Evolutionary conservation across 1,140 invertebrate genomes (phyloP).

Genomic region (Neodiprion virginianus): DNA sequence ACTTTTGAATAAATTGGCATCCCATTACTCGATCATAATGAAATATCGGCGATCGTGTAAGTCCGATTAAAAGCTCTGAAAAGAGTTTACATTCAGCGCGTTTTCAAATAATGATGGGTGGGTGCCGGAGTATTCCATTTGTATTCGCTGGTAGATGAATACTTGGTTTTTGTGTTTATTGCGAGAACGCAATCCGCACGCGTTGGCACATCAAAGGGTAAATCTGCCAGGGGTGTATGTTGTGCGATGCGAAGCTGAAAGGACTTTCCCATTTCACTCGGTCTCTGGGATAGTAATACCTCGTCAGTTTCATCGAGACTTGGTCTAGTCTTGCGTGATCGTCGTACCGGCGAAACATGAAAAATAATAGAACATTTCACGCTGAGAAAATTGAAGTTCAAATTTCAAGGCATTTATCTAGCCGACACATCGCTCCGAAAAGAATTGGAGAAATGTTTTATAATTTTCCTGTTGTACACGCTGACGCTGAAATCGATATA

Average conservation of each 20-base stretch:
- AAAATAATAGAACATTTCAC: too few relatives aligned
- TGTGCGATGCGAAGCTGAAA: background rate
- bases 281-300: background rate
- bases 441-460: too few relatives aligned
- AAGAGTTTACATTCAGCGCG: background rate
- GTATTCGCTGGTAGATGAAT: background rate
- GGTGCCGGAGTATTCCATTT: background rate
- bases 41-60: too few relatives aligned
- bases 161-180: slow-evolving; percentile 4
- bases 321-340: background rate
- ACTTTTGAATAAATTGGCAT: too few relatives aligned
- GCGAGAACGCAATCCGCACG: slow-evolving; percentile 6
- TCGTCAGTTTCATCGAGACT: background rate
- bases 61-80: background rate
- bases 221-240: background rate
- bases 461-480: too few relatives aligned
- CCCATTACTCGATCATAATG: too few relatives aligned
- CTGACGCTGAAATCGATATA: too few relatives aligned
- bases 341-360: too few relatives aligned
- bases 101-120: background rate
- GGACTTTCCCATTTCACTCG: background rate
- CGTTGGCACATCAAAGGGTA: slow-evolving; percentile 1
- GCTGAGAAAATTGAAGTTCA: too few relatives aligned
- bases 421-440: too few relatives aligned
- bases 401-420: too few relatives aligned